Conservation (phyloP, 2,113 vertebrate species). For the Neofelis nebulosa region DNA sequence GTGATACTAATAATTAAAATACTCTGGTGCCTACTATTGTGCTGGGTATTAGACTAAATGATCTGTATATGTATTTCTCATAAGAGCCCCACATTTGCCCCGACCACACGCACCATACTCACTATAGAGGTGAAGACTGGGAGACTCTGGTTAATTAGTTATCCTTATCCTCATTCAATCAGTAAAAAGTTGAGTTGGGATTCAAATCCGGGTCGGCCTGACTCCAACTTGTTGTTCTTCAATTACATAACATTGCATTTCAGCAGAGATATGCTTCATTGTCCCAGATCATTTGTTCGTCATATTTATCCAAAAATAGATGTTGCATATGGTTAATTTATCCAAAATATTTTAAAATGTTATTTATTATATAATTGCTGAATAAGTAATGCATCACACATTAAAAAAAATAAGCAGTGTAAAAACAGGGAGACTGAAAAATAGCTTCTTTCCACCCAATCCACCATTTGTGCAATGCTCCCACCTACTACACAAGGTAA, state of each 20-base stretch:
- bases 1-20: not conserved
- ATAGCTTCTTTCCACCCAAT: not conserved
- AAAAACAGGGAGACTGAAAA: not conserved
- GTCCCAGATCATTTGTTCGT: rapidly evolving
- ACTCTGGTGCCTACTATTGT: not conserved
- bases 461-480: not conserved
- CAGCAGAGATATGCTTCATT: rapidly evolving
- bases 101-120: rapidly evolving
- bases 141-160: no score
- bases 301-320: not conserved
- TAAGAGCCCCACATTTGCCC: not conserved
- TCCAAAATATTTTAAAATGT: not conserved
- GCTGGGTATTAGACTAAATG: not conserved
- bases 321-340: not conserved
- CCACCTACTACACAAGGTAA: not conserved
- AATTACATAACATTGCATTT: no score
- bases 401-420: not conserved
- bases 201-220: not conserved
- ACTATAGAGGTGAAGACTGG: rapidly evolving
- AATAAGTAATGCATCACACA: not conserved
- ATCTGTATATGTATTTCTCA: not conserved
- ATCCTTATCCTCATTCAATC: not conserved
- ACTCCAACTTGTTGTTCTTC: not conserved
- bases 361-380: not conserved
- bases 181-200: not conserved